phyloP scores from a whole-genome alignment of 2,113 vertebrate genomes.

The Anhinga anhinga region DNA sequence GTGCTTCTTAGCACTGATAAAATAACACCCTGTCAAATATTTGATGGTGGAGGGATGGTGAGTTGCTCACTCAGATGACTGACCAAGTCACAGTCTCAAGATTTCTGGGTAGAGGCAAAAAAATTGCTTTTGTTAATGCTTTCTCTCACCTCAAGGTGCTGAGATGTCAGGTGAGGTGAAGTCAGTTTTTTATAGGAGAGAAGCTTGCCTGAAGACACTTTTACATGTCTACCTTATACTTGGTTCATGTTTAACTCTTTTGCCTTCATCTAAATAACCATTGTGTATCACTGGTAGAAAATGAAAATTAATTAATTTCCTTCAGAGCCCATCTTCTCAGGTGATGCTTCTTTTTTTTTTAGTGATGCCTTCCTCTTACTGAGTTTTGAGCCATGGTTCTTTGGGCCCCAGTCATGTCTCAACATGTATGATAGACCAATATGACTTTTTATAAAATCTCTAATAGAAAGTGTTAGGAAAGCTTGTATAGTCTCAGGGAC shows the following conservation, averaged over 20 bases:
- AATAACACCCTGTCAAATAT: not conserved
- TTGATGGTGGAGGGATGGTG: not conserved
- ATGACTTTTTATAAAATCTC: not conserved
- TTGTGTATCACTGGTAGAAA: not conserved
- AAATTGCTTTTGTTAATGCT: not conserved
- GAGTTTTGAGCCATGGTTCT: not conserved
- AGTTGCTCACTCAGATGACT: not conserved
- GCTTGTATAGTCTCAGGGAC: not conserved
- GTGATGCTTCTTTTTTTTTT: not conserved
- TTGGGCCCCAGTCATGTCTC: not conserved
- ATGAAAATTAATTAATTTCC: fast-evolving
- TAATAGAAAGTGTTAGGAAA: not conserved
- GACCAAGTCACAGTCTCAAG: not conserved
- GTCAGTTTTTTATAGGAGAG: not conserved
- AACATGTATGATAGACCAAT: not conserved
- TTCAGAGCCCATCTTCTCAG: not conserved
- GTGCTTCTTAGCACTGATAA: not conserved
- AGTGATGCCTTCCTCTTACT: not conserved
- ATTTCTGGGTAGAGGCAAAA: not conserved
- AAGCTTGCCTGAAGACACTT: not conserved
- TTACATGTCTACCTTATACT: not conserved
- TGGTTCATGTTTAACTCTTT: not conserved
- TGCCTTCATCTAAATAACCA: not conserved
- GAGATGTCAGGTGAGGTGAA: not conserved
- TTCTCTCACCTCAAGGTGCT: not conserved